Evolutionary conservation across 2,888 invertebrate genomes (phyloP).

Genomic region (Trisateles emortualis): DNA sequence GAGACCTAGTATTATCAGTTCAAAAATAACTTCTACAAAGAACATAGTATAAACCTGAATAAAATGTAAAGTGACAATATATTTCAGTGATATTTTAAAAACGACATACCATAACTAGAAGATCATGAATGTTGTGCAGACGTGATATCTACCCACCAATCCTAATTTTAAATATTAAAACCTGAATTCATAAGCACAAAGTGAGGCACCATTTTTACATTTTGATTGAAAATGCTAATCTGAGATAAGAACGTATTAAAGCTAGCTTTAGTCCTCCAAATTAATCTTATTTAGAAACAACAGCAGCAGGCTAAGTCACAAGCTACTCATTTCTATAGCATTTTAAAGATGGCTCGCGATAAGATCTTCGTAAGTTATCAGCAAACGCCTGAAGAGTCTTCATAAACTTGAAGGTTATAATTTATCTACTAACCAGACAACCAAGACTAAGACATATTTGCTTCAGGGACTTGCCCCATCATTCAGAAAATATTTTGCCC

Average conservation of each 20-base stretch:
- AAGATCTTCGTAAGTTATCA: neutral
- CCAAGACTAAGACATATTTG: neutral
- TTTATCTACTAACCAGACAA: neutral
- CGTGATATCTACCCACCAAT: neutral
- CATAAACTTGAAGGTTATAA: no score
- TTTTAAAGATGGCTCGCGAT: no score
- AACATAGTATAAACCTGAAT: no score
- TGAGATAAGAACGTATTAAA: no score
- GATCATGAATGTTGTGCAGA: neutral
- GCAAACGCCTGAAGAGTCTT: neutral
- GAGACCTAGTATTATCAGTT: no score
- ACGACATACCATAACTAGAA: neutral
- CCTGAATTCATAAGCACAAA: conserved; percentile 4
- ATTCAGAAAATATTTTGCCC: conserved; percentile 40
- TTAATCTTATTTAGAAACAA: neutral
- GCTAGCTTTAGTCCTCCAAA: neutral
- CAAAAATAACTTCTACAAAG: no score
- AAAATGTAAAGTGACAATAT: neutral
- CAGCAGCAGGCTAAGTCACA: neutral
- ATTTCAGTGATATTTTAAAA: neutral
- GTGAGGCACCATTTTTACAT: conserved; percentile 3
- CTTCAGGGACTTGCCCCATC: neutral
- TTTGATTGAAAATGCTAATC: neutral
- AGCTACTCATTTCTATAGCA: no score
- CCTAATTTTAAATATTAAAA: neutral